A percentile compares a stretch with the other conserved stretches of the same genome.
These are phyloP conservation scores for Scomberomorus guttatus DNA, from an alignment of 2,797 vertebrate species.

Conservation along the genomic window DNA sequence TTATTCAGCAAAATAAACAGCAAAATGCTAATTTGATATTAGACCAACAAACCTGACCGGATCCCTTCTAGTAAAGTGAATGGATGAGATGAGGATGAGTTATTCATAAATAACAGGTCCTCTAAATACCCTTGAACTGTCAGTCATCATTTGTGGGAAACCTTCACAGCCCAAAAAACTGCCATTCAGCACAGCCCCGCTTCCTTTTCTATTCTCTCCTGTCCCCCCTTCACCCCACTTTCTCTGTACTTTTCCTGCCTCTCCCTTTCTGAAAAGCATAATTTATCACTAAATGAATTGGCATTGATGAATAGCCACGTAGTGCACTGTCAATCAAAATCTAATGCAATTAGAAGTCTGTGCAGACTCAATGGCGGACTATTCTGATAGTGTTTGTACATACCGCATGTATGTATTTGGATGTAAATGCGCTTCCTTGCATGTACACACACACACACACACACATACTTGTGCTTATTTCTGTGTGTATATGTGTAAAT, in stretches of 20 bases:
- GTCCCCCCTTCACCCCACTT: conserved; percentile 26
- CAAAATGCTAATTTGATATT: conserved; percentile 19
- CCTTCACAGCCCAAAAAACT: conserved; percentile 33
- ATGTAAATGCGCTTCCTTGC: conserved; percentile 4
- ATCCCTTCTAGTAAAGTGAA: conserved; percentile 23
- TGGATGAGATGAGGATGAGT: conserved; percentile 22
- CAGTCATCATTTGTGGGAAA: conserved; percentile 59
- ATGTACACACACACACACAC: not conserved
- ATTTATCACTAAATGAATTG: conserved; percentile 71
- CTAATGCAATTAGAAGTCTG: conserved; percentile 72
- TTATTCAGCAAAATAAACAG: not conserved
- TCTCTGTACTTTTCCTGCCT: conserved; percentile 34
- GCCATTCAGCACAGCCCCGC: conserved; percentile 32
- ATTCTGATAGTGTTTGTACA: conserved; percentile 39
- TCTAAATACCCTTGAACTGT: conserved; percentile 69
- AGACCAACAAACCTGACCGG: conserved; percentile 13
- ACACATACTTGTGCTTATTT: not conserved
- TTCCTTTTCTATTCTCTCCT: conserved; percentile 43
- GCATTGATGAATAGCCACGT: conserved; percentile 74
- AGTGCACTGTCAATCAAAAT: conserved; percentile 70
- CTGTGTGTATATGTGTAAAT: conserved; percentile 14
- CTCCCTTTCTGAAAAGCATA: conserved; percentile 64
- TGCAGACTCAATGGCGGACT: conserved; percentile 47
- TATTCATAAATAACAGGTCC: conserved; percentile 51
- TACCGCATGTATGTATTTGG: conserved; percentile 7